Conservation (phyloP, 2,888 invertebrate genomes). For the Anodontia alba region DNA sequence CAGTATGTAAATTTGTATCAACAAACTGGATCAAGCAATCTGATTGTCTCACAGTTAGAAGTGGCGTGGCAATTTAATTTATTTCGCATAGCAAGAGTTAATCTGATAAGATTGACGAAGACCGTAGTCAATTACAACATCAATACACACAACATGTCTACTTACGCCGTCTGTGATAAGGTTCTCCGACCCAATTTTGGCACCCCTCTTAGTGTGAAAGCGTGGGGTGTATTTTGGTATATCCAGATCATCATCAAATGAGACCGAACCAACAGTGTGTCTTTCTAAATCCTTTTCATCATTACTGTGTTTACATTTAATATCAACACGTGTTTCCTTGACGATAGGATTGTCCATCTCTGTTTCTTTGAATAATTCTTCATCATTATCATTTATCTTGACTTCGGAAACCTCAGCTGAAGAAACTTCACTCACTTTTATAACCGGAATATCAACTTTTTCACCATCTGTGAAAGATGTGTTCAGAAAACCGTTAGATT, state of each 20-base stretch:
- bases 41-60: no score
- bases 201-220: constrained; percentile 30
- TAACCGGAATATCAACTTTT: background rate
- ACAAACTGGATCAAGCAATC: no score
- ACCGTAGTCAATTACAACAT: no score
- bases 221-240: constrained; percentile 15
- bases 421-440: background rate
- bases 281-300: background rate
- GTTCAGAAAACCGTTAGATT: background rate
- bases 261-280: background rate
- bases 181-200: constrained; percentile 53
- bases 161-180: constrained; percentile 55
- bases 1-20: no score
- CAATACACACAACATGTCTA: no score
- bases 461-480: background rate
- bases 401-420: background rate
- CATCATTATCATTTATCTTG: background rate
- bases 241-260: background rate
- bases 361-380: background rate
- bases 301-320: background rate
- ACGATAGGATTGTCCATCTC: background rate
- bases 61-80: no score
- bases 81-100: no score
- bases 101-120: no score
- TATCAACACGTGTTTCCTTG: background rate